Conservation (phyloP, 2,888 invertebrate species). For the Pyralis farinalis region DNA sequence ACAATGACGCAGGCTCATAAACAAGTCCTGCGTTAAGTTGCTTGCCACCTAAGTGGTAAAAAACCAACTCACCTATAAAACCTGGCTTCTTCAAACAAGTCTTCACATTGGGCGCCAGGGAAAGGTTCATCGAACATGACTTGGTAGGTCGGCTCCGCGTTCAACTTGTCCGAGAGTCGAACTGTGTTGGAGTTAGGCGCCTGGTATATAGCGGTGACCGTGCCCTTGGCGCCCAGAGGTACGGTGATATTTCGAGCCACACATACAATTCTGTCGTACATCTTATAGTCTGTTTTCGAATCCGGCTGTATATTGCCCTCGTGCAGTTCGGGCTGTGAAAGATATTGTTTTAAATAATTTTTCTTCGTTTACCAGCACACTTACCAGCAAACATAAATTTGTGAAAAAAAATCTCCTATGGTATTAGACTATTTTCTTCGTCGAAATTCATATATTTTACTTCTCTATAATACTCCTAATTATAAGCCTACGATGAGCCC, state of each 20-base stretch:
- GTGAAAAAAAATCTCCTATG: no score
- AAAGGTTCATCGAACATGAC: slow-evolving; percentile 46
- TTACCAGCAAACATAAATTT: no score
- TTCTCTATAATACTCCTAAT: no score
- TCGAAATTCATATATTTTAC: no score
- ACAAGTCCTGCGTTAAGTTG: no score
- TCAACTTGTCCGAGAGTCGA: slow-evolving; percentile 71
- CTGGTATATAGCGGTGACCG: slow-evolving; percentile 85
- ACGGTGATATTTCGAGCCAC: slow-evolving; percentile 87
- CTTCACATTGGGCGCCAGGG: slow-evolving; percentile 54
- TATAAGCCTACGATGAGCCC: no score
- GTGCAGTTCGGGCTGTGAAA: slow-evolving; percentile 64
- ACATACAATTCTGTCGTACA: slow-evolving; percentile 93
- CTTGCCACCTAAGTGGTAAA: no score
- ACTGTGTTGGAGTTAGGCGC: slow-evolving; percentile 59
- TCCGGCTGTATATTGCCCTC: slow-evolving; percentile 85
- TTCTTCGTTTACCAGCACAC: no score
- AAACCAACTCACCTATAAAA: slow-evolving; percentile 54
- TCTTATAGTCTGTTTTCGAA: slow-evolving; percentile 80
- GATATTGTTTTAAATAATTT: no score
- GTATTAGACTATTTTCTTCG: no score
- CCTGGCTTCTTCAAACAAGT: slow-evolving; percentile 28
- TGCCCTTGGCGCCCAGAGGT: slow-evolving; percentile 91
- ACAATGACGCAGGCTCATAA: no score
- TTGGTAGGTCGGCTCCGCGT: slow-evolving; percentile 84